These are phyloP conservation scores for Hyperoodon ampullatus DNA, from an alignment of 2,113 vertebrate genomes.

Conservation along the genomic window DNA sequence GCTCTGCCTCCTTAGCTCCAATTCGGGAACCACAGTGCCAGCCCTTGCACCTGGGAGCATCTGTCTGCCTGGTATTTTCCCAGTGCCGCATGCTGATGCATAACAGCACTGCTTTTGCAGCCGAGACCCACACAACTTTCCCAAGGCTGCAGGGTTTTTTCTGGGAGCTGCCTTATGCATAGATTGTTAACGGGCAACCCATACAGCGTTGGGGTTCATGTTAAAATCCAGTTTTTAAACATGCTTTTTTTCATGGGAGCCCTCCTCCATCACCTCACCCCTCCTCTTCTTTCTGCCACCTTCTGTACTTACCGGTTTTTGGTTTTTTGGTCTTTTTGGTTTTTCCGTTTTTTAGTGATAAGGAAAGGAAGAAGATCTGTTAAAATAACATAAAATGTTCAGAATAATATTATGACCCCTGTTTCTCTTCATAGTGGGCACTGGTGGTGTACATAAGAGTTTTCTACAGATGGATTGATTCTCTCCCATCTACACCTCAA, in stretches of 20 bases:
- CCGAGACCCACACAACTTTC: not conserved
- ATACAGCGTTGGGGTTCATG: not conserved
- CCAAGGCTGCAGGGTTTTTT: not conserved
- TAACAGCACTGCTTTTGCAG: not conserved
- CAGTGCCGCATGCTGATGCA: not conserved
- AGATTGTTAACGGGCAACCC: not conserved
- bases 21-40: not conserved
- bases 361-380: not conserved
- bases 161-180: not conserved
- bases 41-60: not conserved
- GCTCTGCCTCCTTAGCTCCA: not conserved
- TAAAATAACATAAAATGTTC: not conserved
- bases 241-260: not conserved
- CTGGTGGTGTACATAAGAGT: no score
- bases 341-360: not conserved
- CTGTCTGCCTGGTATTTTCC: not conserved
- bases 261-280: no score
- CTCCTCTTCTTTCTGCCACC: not conserved
- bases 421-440: not conserved
- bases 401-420: not conserved
- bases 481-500: not conserved
- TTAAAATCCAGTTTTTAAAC: not conserved
- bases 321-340: not conserved
- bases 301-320: not conserved
- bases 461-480: not conserved